Conservation (phyloP, 2,797 vertebrate species). For the Aratinga solstitialis region DNA sequence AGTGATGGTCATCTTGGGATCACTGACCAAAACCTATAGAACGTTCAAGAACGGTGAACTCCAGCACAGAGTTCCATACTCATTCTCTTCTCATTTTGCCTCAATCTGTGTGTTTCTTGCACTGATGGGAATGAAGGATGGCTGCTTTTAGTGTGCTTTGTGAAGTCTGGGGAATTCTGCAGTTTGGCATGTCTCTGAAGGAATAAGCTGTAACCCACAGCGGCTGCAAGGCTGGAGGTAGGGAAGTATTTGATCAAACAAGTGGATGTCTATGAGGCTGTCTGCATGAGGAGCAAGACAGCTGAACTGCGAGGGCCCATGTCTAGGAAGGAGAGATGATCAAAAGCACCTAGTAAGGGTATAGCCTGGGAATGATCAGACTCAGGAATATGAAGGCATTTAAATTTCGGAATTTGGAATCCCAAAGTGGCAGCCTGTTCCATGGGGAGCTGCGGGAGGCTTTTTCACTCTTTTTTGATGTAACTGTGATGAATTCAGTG, state of each 20-base stretch:
- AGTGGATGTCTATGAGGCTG: not conserved
- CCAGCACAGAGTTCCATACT: not conserved
- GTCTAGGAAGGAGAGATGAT: not conserved
- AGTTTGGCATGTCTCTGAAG: not conserved
- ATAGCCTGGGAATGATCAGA: not conserved
- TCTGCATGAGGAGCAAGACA: not conserved
- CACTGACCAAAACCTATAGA: not conserved
- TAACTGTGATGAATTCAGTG: not conserved
- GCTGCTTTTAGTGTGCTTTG: not conserved
- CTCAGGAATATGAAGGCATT: not conserved
- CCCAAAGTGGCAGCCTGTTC: accelerated
- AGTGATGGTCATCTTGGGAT: not conserved
- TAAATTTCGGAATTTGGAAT: not conserved
- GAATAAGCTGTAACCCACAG: not conserved
- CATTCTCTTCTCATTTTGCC: not conserved
- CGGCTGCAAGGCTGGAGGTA: not conserved
- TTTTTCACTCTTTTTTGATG: not conserved
- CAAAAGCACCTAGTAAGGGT: not conserved
- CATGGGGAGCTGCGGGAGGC: not conserved
- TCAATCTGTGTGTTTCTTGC: not conserved
- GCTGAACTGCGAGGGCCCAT: not conserved
- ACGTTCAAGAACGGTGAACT: not conserved
- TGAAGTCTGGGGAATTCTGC: not conserved
- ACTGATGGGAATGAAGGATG: not conserved
- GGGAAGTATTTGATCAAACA: not conserved